A percentile compares a stretch with the other conserved stretches of the same genome.
Evolutionary conservation across 2,113 vertebrate species (phyloP).

Genomic region (Hystrix cristata): DNA sequence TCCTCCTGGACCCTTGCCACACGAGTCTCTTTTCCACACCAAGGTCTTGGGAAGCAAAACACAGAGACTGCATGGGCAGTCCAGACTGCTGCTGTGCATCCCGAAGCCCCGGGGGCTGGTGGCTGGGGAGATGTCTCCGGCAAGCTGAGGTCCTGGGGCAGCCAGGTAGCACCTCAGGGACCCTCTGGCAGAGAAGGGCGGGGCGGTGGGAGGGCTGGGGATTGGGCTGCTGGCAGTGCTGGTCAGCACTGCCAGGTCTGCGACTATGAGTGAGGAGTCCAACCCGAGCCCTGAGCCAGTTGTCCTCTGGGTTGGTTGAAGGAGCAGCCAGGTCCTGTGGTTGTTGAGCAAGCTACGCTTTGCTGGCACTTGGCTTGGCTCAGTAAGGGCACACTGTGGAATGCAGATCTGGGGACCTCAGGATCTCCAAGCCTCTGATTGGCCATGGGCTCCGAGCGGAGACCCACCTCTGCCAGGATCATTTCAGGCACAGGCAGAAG

Average conservation of each 20-base stretch:
- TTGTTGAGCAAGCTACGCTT: not conserved
- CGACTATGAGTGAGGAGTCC: not conserved
- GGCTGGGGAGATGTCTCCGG: not conserved
- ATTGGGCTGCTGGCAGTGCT: not conserved
- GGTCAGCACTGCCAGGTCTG: rapidly evolving
- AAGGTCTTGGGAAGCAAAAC: conserved; percentile 56
- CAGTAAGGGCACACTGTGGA: rapidly evolving
- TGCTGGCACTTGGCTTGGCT: not conserved
- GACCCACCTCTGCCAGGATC: rapidly evolving
- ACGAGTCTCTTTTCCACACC: not conserved
- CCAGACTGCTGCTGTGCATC: not conserved
- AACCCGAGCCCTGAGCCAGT: not conserved
- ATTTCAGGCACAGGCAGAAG: rapidly evolving
- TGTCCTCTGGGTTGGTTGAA: too few relatives aligned
- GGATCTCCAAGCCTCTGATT: not conserved
- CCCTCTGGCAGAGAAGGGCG: not conserved
- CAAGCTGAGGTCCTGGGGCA: not conserved
- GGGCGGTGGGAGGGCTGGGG: not conserved
- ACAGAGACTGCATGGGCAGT: not conserved
- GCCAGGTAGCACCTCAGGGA: not conserved
- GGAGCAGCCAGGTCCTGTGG: not conserved
- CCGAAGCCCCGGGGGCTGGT: rapidly evolving
- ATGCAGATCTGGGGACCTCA: rapidly evolving
- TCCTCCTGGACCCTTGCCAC: not conserved
- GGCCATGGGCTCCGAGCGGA: rapidly evolving